Evolutionary conservation across 35 echinoderm and acorn worm species (phyloP).

Genomic region (Amphiura filiformis): DNA sequence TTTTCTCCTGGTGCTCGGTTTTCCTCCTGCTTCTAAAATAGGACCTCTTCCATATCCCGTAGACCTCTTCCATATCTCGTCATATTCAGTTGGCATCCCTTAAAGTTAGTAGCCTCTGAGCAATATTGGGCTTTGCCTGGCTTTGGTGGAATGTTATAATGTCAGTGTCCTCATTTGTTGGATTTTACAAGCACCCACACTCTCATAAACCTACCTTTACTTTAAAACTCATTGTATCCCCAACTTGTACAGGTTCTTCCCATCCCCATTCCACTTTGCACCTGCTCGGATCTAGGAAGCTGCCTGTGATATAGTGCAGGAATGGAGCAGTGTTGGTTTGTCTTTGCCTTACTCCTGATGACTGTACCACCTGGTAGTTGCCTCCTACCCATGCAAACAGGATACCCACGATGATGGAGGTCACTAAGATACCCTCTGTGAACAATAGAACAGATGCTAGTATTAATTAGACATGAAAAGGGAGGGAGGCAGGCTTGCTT

Average conservation of each 20-base stretch:
- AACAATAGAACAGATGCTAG: not conserved
- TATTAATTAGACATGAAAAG: too few relatives aligned
- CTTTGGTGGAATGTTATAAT: too few relatives aligned
- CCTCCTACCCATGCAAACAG: constrained; percentile 67
- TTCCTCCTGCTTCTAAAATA: too few relatives aligned
- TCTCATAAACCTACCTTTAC: constrained; percentile 67
- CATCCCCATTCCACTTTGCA: constrained; percentile 78
- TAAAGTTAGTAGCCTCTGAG: too few relatives aligned
- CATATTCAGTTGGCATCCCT: too few relatives aligned
- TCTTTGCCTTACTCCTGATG: constrained; percentile 17
- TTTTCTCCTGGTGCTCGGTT: too few relatives aligned
- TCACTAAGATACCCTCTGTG: not conserved
- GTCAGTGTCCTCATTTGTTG: too few relatives aligned
- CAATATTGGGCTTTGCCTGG: too few relatives aligned
- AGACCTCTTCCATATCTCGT: too few relatives aligned
- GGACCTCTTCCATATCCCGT: too few relatives aligned
- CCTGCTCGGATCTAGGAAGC: constrained; percentile 67
- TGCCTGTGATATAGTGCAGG: constrained; percentile 74
- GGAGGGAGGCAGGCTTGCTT: too few relatives aligned
- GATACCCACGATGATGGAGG: constrained; percentile 33
- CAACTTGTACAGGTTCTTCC: constrained; percentile 53
- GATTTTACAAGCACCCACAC: too few relatives aligned
- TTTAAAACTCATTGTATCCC: constrained; percentile 75
- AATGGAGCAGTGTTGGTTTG: not conserved
- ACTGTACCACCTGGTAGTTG: constrained; percentile 55